Evolutionary conservation across 2,113 vertebrate genomes (phyloP).

Genomic region (Sphyrna mokarran): DNA sequence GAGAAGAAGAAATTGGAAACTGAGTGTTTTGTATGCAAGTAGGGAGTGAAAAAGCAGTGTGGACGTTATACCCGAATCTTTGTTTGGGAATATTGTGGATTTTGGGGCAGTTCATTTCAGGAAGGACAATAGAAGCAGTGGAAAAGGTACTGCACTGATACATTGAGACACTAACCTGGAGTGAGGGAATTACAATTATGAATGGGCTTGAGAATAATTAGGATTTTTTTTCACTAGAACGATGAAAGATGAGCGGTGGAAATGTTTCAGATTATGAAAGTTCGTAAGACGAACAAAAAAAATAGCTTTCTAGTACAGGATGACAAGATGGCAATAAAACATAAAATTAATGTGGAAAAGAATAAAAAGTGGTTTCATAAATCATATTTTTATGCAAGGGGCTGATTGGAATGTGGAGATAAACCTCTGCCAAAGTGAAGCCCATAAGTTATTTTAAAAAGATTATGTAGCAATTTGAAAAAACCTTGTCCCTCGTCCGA

Average conservation of each 20-base stretch:
- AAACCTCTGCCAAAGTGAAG: no score
- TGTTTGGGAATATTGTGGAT: not conserved
- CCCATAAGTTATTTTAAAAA: not conserved
- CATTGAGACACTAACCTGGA: not conserved
- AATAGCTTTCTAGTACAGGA: not conserved
- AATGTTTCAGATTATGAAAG: not conserved
- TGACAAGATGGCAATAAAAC: not conserved
- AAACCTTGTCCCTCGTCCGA: no score
- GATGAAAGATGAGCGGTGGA: not conserved
- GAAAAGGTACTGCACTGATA: not conserved
- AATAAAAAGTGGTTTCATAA: not conserved
- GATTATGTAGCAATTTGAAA: not conserved
- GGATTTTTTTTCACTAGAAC: not conserved
- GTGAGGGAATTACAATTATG: not conserved
- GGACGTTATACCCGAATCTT: not conserved
- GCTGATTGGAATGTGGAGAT: not conserved
- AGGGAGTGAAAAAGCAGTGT: no score
- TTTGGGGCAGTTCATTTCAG: not conserved
- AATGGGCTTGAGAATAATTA: not conserved
- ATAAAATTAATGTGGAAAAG: no score
- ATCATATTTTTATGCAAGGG: not conserved
- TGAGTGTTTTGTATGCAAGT: not conserved
- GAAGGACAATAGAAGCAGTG: not conserved
- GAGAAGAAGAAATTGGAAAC: not conserved
- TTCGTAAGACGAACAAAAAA: not conserved